Base-by-base conservation (phyloP, 2,113 vertebrate genomes). In the Notothenia coriiceps region DNA sequence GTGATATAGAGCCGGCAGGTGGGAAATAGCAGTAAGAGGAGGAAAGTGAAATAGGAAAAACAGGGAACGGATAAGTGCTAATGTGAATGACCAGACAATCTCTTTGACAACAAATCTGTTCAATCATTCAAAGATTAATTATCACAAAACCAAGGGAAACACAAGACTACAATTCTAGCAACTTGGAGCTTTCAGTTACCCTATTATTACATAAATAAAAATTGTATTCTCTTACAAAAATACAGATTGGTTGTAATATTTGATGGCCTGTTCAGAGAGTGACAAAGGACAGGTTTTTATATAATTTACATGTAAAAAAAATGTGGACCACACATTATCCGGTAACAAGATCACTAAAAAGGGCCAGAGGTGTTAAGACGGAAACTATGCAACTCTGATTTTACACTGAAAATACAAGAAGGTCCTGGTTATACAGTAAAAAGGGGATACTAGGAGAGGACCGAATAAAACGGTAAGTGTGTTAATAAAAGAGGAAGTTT, bases 1-100 rank as follows among this genome's bases (percentile, higher is more conserved):
- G 89, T 93, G 93, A 94, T 91, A 88, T 91, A 92, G 74, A 84
- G 90, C 70, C 40, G 80, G 86, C 93, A 93, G 92, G 87, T 93
- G 93, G 74, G 46, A 25, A 18, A n/a, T 49, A 57, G 79, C 40
- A 2, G 54, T 35, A 33, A 64, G 74, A 70, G 8, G 74, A 65
- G 72, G 69, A 74, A 83, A 63, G 79, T 18, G 63, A 91, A 88
- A 73, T 3, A 18, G 60, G 25, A 63, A 70, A 77, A 78, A 46
- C 10, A 61, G 47, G 3, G 56, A 66, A 60, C 62, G 76, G 46
- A 18, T 67, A 69, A 84, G 50, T 1, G 52, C 40, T 77, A 77
- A 87, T 65, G 64, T 54, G 64, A 57, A 72, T 66, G 61, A 49
- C 55, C 50, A 33, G 54, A 46, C 74, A 25, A 60, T 89, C 62